A percentile compares a stretch with the other conserved stretches of the same genome.
These are phyloP conservation scores for Saturnia japonica DNA, from an alignment of 2,888 invertebrate species.

Conservation along the genomic window DNA sequence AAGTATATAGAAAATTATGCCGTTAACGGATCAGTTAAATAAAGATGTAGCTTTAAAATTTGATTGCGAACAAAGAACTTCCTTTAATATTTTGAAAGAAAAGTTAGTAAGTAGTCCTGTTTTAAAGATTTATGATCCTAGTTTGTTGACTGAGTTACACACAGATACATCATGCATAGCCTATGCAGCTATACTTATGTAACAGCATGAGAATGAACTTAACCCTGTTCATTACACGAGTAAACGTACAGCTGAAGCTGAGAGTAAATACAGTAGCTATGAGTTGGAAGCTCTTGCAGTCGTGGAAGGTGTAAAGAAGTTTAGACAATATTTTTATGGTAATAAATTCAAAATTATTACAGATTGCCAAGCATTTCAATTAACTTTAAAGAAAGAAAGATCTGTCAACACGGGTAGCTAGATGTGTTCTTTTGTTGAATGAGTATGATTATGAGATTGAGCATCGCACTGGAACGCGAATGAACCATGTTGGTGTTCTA, in stretches of 20 bases:
- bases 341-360: conserved; percentile 36
- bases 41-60: no score
- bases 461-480: conserved; percentile 28
- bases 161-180: conserved; percentile 29
- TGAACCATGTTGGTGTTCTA: conserved; percentile 43
- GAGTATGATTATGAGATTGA: conserved; percentile 28
- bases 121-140: not conserved
- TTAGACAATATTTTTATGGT: conserved; percentile 34
- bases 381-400: conserved; percentile 38
- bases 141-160: not conserved
- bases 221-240: conserved; percentile 34
- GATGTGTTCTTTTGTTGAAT: conserved; percentile 28
- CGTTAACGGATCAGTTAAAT: not conserved
- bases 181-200: conserved; percentile 31
- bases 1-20: no score
- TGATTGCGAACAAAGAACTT: no score
- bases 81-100: no score
- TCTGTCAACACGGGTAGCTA: conserved; percentile 30
- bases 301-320: no score
- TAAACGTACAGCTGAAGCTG: conserved; percentile 31
- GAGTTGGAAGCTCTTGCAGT: no score
- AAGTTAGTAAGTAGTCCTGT: not conserved
- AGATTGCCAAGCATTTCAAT: conserved; percentile 34
- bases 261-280: no score
- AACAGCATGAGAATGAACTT: conserved; percentile 34